Evolutionary conservation across 2,888 invertebrate species (phyloP).

Genomic region (Xestia sexstrigata): DNA sequence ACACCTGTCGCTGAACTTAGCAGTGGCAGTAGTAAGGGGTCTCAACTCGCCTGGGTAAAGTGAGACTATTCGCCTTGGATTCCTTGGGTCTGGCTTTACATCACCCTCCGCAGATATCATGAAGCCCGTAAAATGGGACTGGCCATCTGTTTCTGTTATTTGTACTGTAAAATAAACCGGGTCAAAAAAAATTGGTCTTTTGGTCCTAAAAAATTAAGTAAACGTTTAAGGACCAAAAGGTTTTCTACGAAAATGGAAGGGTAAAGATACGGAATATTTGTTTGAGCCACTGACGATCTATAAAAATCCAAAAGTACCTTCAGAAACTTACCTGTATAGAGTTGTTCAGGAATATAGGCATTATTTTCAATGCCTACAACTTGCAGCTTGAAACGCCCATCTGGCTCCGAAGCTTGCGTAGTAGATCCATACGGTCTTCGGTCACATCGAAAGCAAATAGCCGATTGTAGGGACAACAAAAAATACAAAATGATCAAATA

Average conservation of each 20-base stretch:
- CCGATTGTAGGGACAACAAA: slow-evolving; percentile 28
- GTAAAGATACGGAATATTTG: background rate
- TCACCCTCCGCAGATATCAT: slow-evolving; percentile 87
- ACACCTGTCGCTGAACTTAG: slow-evolving; percentile 85
- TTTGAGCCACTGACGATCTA: background rate
- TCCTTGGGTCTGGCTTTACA: slow-evolving; percentile 79
- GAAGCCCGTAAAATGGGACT: slow-evolving; percentile 81
- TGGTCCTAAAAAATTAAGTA: background rate
- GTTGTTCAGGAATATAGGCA: slow-evolving; percentile 84
- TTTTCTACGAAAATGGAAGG: background rate
- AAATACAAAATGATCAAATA: slow-evolving; percentile 18
- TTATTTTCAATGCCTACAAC: slow-evolving; percentile 76
- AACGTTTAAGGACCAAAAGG: too few species aligned
- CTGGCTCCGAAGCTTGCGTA: slow-evolving; percentile 79
- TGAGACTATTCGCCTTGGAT: slow-evolving; percentile 77
- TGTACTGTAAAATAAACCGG: slow-evolving; percentile 74
- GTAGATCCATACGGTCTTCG: slow-evolving; percentile 83
- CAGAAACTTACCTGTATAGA: slow-evolving; percentile 79
- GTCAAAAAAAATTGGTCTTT: background rate
- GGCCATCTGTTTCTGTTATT: slow-evolving; percentile 79
- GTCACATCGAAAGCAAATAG: slow-evolving; percentile 80
- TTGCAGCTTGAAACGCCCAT: slow-evolving; percentile 80
- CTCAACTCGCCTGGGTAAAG: slow-evolving; percentile 81
- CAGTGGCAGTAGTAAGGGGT: slow-evolving; percentile 73
- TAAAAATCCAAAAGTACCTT: background rate